Percentiles rank a stretch among this genome's conserved stretches.
These are phyloP conservation scores for Xyrichtys novacula DNA, from an alignment of 2,797 vertebrate species.

Conservation along the genomic window DNA sequence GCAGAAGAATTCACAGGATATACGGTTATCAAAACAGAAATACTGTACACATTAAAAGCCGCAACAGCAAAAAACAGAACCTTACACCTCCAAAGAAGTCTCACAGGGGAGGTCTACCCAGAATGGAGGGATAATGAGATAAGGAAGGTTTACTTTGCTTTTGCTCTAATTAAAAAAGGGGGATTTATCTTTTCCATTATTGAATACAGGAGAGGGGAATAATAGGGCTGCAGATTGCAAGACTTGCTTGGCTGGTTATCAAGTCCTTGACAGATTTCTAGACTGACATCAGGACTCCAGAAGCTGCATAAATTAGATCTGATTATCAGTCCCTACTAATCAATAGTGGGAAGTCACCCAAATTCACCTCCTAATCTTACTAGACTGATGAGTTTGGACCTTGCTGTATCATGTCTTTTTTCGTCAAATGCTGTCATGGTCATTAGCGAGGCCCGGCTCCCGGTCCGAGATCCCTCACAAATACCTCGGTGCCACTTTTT, in stretches of 20 bases:
- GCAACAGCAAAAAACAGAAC: constrained; percentile 37
- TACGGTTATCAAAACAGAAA: constrained; percentile 32
- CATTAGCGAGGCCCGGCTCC: constrained; percentile 53
- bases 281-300: constrained; percentile 63
- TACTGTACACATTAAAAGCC: constrained; percentile 48
- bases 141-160: constrained; percentile 74
- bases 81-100: constrained; percentile 54
- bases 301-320: constrained; percentile 78
- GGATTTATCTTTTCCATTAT: constrained; percentile 78
- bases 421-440: constrained; percentile 47
- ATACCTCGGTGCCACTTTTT: constrained; percentile 72
- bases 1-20: constrained; percentile 16
- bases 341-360: constrained; percentile 75
- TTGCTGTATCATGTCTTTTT: constrained; percentile 60
- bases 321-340: constrained; percentile 76
- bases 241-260: constrained; percentile 76
- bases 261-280: constrained; percentile 72
- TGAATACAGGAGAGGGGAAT: constrained; percentile 64
- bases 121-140: constrained; percentile 77
- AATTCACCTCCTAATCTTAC: constrained; percentile 73
- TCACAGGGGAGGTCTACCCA: constrained; percentile 60
- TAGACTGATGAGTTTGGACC: constrained; percentile 73
- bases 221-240: constrained; percentile 66
- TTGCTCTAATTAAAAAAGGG: constrained; percentile 80
- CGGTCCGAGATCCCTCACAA: constrained; percentile 66